These are phyloP conservation scores for Ylistrum balloti DNA, from an alignment of 1,140 invertebrate genomes.

Conservation along the genomic window DNA sequence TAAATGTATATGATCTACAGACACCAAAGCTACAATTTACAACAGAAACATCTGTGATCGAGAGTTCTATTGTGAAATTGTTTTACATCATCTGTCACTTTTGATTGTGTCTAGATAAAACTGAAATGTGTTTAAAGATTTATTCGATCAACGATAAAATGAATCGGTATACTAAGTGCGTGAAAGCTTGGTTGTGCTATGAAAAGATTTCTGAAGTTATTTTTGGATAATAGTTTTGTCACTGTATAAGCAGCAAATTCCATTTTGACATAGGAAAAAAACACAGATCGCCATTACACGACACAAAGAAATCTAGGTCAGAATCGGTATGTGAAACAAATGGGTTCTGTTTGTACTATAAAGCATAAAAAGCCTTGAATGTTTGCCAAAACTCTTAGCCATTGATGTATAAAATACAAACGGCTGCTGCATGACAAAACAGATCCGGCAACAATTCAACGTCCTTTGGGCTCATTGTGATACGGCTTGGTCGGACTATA, in stretches of 20 bases:
- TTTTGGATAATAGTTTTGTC: too few relatives aligned
- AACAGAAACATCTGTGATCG: neutral
- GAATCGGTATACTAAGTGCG: neutral
- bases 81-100: neutral
- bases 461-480: too few relatives aligned
- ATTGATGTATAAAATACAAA: too few relatives aligned
- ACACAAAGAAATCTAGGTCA: conserved; percentile 16
- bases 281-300: neutral
- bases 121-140: neutral
- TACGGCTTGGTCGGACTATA: too few relatives aligned
- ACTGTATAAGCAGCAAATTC: neutral
- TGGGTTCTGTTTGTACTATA: neutral
- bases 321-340: neutral
- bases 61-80: neutral
- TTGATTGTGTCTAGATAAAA: neutral
- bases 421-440: too few relatives aligned
- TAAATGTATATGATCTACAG: neutral
- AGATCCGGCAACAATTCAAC: too few relatives aligned
- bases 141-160: neutral
- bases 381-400: too few relatives aligned
- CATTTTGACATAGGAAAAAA: too few relatives aligned
- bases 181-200: too few relatives aligned
- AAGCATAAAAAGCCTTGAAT: neutral
- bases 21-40: neutral
- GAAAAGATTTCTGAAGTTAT: too few relatives aligned